These are phyloP conservation scores for Pyrgus malvae DNA, from an alignment of 2,888 invertebrate species.

Conservation along the genomic window DNA sequence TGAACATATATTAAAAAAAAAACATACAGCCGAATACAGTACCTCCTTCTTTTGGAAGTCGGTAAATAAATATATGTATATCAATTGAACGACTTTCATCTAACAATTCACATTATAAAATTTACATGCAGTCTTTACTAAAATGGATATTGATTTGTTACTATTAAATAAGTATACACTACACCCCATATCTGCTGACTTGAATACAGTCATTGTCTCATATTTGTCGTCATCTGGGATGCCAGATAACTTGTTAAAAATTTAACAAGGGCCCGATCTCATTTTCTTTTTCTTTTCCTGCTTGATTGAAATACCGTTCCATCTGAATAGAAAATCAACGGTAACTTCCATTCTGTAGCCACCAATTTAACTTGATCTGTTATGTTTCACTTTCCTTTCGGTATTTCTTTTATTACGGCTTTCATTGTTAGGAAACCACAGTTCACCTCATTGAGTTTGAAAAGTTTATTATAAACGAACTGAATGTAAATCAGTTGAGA, in stretches of 20 bases:
- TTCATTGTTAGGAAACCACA: background rate
- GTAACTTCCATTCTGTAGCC: slow-evolving; percentile 32
- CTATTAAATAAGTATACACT: too few species aligned
- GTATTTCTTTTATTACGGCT: slow-evolving; percentile 5
- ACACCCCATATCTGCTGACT: too few species aligned
- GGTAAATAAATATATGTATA: too few species aligned
- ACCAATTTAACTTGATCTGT: slow-evolving; percentile 34
- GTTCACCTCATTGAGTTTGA: background rate
- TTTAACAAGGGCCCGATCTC: slow-evolving; percentile 31
- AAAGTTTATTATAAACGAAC: background rate
- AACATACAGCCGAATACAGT: too few species aligned
- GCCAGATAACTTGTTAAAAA: slow-evolving; percentile 17
- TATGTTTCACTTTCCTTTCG: slow-evolving; percentile 23
- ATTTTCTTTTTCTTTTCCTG: slow-evolving; percentile 45
- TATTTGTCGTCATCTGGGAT: slow-evolving; percentile 2
- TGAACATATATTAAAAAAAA: too few species aligned
- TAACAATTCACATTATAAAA: too few species aligned
- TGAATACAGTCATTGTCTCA: background rate
- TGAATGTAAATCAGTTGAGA: background rate
- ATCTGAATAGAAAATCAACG: slow-evolving; percentile 57
- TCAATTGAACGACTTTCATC: too few species aligned
- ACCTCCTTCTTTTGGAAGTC: too few species aligned
- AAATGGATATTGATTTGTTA: too few species aligned
- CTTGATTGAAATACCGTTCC: slow-evolving; percentile 62
- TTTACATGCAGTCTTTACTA: too few species aligned